phyloP scores from a whole-genome alignment of 92 coral and sea anemone species.

The Ricordea florida region DNA sequence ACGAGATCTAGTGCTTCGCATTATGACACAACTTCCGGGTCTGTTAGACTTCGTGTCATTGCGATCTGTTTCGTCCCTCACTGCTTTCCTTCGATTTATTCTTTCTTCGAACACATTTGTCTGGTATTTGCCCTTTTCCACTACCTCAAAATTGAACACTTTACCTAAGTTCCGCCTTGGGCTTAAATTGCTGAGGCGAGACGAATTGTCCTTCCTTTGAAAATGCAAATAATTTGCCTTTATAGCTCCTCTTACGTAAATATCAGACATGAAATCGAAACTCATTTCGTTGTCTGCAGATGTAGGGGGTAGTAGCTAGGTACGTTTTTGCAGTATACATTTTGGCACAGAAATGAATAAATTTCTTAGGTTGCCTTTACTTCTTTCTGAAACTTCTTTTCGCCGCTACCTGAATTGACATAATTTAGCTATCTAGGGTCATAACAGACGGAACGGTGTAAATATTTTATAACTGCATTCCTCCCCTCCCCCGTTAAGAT shows the following conservation, averaged over 20 bases:
- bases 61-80: neutral
- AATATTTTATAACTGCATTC: neutral
- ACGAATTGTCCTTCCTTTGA: slow-evolving; percentile 28
- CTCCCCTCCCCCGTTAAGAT: slow-evolving; percentile 16
- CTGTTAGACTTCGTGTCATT: slow-evolving; percentile 13
- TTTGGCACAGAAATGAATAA: neutral
- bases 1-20: slow-evolving; percentile 3
- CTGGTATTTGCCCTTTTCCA: neutral
- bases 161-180: slow-evolving; percentile 1
- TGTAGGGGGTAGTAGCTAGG: neutral
- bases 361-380: neutral
- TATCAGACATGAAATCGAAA: slow-evolving; percentile 39
- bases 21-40: slow-evolving; percentile 68
- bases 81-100: neutral
- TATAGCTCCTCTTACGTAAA: slow-evolving; percentile 22
- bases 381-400: neutral
- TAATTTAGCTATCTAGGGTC: neutral
- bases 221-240: slow-evolving; percentile 39
- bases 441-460: neutral
- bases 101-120: no score
- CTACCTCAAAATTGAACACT: no score
- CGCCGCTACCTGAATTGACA: neutral
- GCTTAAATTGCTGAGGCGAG: slow-evolving; percentile 35
- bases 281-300: neutral
- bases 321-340: neutral